phyloP scores from a whole-genome alignment of 2,888 invertebrate genomes.

The Hemicrepidius hirtus region DNA sequence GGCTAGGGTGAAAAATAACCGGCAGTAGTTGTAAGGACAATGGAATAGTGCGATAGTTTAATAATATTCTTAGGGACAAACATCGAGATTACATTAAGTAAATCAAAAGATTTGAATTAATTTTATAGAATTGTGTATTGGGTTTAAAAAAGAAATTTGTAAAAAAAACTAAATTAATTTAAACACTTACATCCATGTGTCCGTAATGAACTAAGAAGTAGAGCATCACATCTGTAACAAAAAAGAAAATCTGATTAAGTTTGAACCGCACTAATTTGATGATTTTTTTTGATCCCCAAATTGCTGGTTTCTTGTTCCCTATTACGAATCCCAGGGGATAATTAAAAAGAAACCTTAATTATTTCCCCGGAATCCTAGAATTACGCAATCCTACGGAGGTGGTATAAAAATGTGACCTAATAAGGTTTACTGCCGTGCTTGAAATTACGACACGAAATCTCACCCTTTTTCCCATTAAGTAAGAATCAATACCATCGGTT shows the following conservation, averaged over 20 bases:
- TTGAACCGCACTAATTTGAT: constrained; percentile 4
- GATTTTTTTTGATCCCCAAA: constrained; percentile 3
- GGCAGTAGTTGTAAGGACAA: neutral
- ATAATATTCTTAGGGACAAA: constrained; percentile 7
- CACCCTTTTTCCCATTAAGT: constrained; percentile 2
- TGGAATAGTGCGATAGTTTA: neutral
- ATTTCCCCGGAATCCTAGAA: neutral
- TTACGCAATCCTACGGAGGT: neutral
- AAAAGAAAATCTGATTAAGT: constrained; percentile 21
- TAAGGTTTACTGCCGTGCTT: neutral
- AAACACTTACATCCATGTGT: constrained; percentile 22
- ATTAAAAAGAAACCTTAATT: constrained; percentile 11
- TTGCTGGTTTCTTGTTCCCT: neutral
- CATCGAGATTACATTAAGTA: neutral
- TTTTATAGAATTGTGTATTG: too few species aligned
- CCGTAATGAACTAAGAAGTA: constrained; percentile 2
- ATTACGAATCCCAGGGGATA: neutral
- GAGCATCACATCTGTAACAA: constrained; percentile 30
- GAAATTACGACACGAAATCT: neutral
- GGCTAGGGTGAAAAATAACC: constrained; percentile 19
- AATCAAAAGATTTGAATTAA: neutral
- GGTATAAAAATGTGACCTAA: neutral
- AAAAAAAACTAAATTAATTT: neutral
- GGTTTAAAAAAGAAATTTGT: neutral
- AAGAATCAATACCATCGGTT: constrained; percentile 1